phyloP scores from a whole-genome alignment of 23 tunicate genomes.

The Halocynthia aurantium region DNA sequence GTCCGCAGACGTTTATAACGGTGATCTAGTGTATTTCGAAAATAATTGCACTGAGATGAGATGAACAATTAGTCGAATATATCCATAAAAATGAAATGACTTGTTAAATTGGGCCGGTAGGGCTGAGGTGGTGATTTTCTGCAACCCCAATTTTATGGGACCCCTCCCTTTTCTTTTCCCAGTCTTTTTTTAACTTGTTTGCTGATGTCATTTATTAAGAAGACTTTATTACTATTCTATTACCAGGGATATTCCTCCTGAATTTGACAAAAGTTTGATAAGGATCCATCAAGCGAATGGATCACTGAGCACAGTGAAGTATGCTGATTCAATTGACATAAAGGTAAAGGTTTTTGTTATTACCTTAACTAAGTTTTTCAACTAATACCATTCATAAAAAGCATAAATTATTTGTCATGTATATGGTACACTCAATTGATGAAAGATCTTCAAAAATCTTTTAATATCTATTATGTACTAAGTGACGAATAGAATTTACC shows the following conservation, averaged over 20 bases:
- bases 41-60: too few species aligned
- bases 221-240: neutral
- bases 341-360: constrained; percentile 29
- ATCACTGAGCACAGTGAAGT: constrained; percentile 55
- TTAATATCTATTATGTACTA: neutral
- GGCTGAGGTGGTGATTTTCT: constrained; percentile 20
- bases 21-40: too few species aligned
- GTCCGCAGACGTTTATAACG: too few species aligned
- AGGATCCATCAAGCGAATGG: constrained; percentile 61
- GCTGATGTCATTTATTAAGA: too few species aligned
- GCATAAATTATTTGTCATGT: too few species aligned
- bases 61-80: too few species aligned
- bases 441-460: neutral
- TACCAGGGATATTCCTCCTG: constrained; percentile 15
- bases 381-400: too few species aligned
- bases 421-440: too few species aligned
- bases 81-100: too few species aligned
- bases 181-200: neutral
- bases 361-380: neutral
- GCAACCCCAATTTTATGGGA: neutral
- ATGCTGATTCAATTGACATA: constrained; percentile 62
- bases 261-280: constrained; percentile 58
- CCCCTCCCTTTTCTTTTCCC: neutral
- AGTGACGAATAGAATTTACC: neutral
- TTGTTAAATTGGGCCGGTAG: neutral